Percentiles rank a stretch among this genome's conserved stretches.
phyloP scores from a whole-genome alignment of 2,888 invertebrate species.

The Lithophane semibrunnea region DNA sequence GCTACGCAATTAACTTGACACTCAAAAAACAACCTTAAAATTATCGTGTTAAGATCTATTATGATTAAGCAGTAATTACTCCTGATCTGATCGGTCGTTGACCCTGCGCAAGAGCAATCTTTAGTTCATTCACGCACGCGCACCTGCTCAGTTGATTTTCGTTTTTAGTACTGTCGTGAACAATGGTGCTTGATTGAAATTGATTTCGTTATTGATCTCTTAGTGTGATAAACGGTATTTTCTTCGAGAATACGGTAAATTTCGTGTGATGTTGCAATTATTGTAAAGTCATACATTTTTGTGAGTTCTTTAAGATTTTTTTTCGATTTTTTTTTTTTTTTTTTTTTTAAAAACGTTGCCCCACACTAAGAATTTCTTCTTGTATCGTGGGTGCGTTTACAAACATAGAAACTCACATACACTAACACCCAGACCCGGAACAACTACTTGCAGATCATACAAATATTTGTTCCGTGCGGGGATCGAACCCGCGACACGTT shows the following conservation, averaged over 20 bases:
- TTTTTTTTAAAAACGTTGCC: too few relatives aligned
- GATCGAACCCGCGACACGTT: too few relatives aligned
- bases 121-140: conserved; percentile 72
- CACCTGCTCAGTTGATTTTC: conserved; percentile 65
- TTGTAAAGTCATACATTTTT: conserved; percentile 9
- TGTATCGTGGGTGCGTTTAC: too few relatives aligned
- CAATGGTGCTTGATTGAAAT: conserved; percentile 57
- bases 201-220: conserved; percentile 43
- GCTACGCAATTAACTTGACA: conserved; percentile 17
- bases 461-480: too few relatives aligned
- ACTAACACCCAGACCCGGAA: too few relatives aligned
- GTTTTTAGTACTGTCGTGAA: conserved; percentile 55
- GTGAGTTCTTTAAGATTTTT: background rate
- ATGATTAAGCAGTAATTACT: conserved; percentile 50
- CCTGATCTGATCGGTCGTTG: conserved; percentile 65
- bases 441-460: too few relatives aligned
- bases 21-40: conserved; percentile 55
- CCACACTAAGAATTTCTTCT: too few relatives aligned
- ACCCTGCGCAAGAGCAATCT: conserved; percentile 73
- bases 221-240: conserved; percentile 52
- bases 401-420: too few relatives aligned
- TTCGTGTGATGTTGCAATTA: conserved; percentile 43
- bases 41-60: conserved; percentile 42
- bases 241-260: conserved; percentile 37
- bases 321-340: too few relatives aligned